Percentiles rank a stretch among this genome's conserved stretches.
These are phyloP conservation scores for Carollia perspicillata DNA, from an alignment of 2,113 vertebrate species.

Conservation along the genomic window DNA sequence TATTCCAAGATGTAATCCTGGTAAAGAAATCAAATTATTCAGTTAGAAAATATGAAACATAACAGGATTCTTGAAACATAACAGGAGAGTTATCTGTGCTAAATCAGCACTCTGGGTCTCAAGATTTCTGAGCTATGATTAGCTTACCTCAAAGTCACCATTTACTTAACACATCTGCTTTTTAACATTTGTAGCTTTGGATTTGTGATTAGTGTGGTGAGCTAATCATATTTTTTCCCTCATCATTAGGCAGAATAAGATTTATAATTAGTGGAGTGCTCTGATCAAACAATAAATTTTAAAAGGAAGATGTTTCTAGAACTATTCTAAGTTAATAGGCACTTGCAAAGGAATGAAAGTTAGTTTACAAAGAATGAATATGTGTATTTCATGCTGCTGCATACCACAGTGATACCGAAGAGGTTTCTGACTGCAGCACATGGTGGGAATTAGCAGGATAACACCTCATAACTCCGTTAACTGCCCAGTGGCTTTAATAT, in stretches of 20 bases:
- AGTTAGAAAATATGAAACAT: slow-evolving; percentile 59
- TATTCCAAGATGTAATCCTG: slow-evolving; percentile 36
- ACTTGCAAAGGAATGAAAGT: not conserved
- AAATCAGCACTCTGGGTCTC: slow-evolving; percentile 46
- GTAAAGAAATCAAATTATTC: slow-evolving; percentile 60
- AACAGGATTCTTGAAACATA: slow-evolving; percentile 60
- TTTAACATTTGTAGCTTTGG: slow-evolving; percentile 38
- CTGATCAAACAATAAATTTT: slow-evolving; percentile 32
- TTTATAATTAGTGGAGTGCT: slow-evolving; percentile 5
- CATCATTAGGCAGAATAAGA: slow-evolving; percentile 9
- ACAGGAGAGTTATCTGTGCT: not conserved
- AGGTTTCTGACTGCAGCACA: not conserved
- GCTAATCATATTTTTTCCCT: slow-evolving; percentile 17
- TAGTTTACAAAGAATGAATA: not conserved
- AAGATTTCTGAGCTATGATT: slow-evolving; percentile 36
- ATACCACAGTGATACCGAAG: not conserved
- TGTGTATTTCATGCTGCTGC: not conserved
- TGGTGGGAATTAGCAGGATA: not conserved
- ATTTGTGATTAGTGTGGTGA: slow-evolving; percentile 11
- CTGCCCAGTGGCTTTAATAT: not conserved
- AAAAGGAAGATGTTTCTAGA: not conserved
- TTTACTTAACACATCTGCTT: not conserved
- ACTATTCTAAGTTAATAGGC: not conserved
- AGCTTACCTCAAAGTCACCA: not conserved
- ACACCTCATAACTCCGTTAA: not conserved